Percentiles rank a stretch among this genome's conserved stretches.
Evolutionary conservation across 2,797 vertebrate genomes (phyloP).

Genomic region (Centropyge bicolor): DNA sequence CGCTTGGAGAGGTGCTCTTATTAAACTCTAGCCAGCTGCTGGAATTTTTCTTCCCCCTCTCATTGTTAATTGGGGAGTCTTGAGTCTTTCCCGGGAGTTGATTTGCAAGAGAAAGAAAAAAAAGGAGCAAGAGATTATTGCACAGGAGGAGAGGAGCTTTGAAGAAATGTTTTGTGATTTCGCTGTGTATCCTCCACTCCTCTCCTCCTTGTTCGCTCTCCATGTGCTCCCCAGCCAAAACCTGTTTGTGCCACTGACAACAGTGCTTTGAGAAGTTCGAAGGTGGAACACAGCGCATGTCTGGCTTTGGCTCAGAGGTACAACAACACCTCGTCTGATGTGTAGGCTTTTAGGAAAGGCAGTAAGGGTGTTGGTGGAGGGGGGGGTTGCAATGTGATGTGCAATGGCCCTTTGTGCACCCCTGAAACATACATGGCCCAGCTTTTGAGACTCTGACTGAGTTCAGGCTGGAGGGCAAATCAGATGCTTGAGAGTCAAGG

Average conservation of each 20-base stretch:
- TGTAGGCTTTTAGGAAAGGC: constrained; percentile 60
- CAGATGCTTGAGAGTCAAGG: constrained; percentile 65
- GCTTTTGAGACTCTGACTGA: constrained; percentile 52
- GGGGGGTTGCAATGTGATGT: constrained; percentile 49
- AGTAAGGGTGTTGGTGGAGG: constrained; percentile 14
- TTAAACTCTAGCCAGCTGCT: constrained; percentile 85
- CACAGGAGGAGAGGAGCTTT: constrained; percentile 85
- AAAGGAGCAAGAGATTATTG: constrained; percentile 85
- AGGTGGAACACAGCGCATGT: constrained; percentile 77
- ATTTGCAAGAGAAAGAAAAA: constrained; percentile 87
- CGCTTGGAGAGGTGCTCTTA: constrained; percentile 85
- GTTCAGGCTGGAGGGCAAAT: constrained; percentile 63
- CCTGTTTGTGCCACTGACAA: constrained; percentile 76
- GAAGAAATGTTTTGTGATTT: constrained; percentile 85
- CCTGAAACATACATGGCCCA: constrained; percentile 58
- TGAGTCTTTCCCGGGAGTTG: constrained; percentile 82
- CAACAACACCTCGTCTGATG: constrained; percentile 76
- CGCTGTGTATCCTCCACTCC: constrained; percentile 70
- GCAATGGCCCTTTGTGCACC: constrained; percentile 70
- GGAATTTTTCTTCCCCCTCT: constrained; percentile 83
- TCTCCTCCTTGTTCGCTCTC: constrained; percentile 61
- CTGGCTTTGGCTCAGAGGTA: constrained; percentile 77
- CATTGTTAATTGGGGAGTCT: constrained; percentile 87
- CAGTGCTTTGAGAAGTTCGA: constrained; percentile 77
- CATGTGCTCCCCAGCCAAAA: constrained; percentile 77